Conservation (phyloP, 2,888 invertebrate genomes). For the Lepetodrilus schrolli region DNA sequence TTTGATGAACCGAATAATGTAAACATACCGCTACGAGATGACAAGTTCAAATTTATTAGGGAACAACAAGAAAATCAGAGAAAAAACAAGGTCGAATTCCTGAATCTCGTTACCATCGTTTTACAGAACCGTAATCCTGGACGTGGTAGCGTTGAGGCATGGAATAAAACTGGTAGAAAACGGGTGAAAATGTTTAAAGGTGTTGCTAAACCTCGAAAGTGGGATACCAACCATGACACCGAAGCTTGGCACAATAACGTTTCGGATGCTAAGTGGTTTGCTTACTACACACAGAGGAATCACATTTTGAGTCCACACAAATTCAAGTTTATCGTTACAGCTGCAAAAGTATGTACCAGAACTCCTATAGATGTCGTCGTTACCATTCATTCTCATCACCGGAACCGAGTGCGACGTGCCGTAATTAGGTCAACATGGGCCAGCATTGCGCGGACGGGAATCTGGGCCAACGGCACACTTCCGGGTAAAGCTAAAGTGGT, state of each 20-base stretch:
- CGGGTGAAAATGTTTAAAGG: too few species aligned
- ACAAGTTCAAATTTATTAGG: too few species aligned
- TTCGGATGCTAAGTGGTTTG: neutral
- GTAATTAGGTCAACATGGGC: neutral
- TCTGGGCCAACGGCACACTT: neutral
- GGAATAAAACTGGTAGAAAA: too few species aligned
- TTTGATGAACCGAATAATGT: too few species aligned
- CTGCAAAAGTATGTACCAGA: neutral
- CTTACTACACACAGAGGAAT: neutral
- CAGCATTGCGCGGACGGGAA: too few species aligned
- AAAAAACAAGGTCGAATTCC: too few species aligned
- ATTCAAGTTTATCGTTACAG: neutral
- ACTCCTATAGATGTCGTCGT: neutral
- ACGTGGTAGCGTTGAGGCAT: too few species aligned
- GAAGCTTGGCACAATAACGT: constrained; percentile 7
- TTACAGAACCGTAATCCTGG: too few species aligned
- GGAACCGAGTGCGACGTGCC: neutral
- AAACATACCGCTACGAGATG: too few species aligned
- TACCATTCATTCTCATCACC: neutral
- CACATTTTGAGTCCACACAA: neutral
- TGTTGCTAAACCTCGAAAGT: too few species aligned
- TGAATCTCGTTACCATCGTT: too few species aligned
- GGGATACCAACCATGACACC: neutral
- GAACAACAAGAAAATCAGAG: too few species aligned
- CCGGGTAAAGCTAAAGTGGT: neutral